Base-by-base conservation (phyloP, 1,140 invertebrate genomes). In the Melanaphis sacchari region DNA sequence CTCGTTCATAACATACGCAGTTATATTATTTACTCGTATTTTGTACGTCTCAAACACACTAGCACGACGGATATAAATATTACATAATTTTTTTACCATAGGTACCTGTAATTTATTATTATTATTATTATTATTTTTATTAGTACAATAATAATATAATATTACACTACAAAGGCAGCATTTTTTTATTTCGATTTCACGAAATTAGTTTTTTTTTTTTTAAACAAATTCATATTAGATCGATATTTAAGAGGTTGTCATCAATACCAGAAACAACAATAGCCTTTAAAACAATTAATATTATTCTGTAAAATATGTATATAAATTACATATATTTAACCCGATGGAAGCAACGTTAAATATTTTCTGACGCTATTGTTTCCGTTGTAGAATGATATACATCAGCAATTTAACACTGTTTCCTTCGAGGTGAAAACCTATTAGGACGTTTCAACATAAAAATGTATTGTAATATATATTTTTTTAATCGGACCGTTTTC, bases 341-440 rank as follows among this genome's bases (percentile, higher is more conserved):
- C 89, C 11, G 41, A 40, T 22, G 89, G 89, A 90, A 41, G 41
- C 49, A 31, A 89, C 36, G 49, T 89, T 85, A 81, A 82, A 76
- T 76, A 76, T 87, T 54, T 49, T 89, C 88, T 31, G 88, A 54
- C 88, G 49, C 46, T 40, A 89, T 89, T 89, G 88, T 89, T 52
- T 24, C 22, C 22, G 18, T 40, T 38, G 21, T 49, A 11, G 49
- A 52, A 89, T 40, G n/a, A 89, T 89, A 49, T 52, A 49, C 88
- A 89, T 89, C 49, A 15, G 88, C 88, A 54, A 54, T 54, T 88
- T 54, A 89, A 24, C 49, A 36, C 38, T 54, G 21, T 52, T 54
- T 22, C 36, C 87, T 89, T 26, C 22, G 36, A 54, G 88, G 88
- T 54, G 52, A 89, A 54, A 38, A 24, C 87, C 52, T 36, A 22